These are phyloP conservation scores for Pseudochirops cupreus DNA, from an alignment of 2,797 vertebrate species.

Conservation along the genomic window DNA sequence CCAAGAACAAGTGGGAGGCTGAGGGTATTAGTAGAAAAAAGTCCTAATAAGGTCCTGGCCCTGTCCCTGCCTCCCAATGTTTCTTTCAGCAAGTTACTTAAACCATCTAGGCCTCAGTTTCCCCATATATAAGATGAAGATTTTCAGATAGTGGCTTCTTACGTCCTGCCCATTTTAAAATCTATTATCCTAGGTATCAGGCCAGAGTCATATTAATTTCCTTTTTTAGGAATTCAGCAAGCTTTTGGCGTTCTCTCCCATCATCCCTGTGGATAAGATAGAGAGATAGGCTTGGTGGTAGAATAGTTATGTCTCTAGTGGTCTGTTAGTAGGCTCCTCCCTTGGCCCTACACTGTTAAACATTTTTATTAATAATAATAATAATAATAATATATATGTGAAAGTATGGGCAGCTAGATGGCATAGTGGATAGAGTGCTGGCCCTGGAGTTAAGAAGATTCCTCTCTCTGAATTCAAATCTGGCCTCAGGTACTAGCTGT, in stretches of 20 bases:
- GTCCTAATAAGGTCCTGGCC: no score
- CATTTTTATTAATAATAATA: background rate
- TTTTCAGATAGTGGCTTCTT: background rate
- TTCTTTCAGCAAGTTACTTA: background rate
- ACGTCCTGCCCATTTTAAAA: background rate
- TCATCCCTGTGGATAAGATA: background rate
- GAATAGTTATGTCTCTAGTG: background rate
- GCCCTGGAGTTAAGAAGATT: background rate
- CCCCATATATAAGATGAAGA: background rate
- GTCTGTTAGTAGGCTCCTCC: background rate
- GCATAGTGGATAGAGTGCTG: background rate
- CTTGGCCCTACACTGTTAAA: background rate
- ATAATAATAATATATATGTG: background rate
- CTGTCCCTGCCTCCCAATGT: no score
- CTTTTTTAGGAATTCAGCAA: background rate
- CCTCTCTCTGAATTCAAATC: background rate
- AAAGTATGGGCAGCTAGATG: background rate
- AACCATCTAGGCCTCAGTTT: background rate
- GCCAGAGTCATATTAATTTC: background rate
- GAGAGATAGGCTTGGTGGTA: background rate
- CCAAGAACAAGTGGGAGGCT: background rate
- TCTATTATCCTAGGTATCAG: background rate
- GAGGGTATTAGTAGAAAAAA: background rate
- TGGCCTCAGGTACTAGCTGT: background rate
- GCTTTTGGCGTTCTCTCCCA: background rate